Base-by-base conservation (phyloP, 2,113 vertebrate genomes). In the Heterochromis multidens region DNA sequence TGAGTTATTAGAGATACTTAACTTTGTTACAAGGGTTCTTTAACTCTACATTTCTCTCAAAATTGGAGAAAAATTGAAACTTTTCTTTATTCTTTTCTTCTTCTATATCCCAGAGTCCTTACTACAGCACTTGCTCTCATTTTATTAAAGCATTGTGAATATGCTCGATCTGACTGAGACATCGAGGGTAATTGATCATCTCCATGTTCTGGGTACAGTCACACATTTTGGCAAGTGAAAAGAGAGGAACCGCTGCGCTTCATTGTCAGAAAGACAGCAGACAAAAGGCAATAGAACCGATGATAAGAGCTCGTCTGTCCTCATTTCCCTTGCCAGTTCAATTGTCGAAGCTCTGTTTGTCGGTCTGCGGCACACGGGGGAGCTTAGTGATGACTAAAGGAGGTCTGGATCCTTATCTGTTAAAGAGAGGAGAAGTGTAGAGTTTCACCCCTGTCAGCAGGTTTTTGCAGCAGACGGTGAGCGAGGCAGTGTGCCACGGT, bases 361-460 rank as follows among this genome's bases (percentile, higher is more conserved):
- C 52, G n/a, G 57, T 84, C 63, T 82, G 82, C 27, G 9, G 77
- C 72, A 9, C 70, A 37, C 3, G 1, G 80, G 77, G 83, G 84
- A 79, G 74, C 89, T 88, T 27, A 6, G 43, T 23, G 82, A 81
- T 79, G 85, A 90, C 89, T 77, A 25, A 80, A 89, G 58, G 79
- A 89, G 86, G 87, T 83, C 83, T 89, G 87, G 91, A 89, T 90
- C 86, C 79, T 91, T 92, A 94, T 94, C 92, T 87, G 84, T 59
- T 58, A 83, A 87, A 87, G 37, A 84, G 82, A 78, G 46, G 77
- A 65, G 87, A 88, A 61, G 88, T 37, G 14, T 92, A 4, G 61
- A 84, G 70, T 91, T 93, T 89, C 87, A 31, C 61, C 79, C 43
- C 33, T 10, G 90, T 95, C 93, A 93, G 93, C 94, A 91, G 88